Conservation (phyloP, 2,888 invertebrate species). For the Pristionchus exspectatus region DNA sequence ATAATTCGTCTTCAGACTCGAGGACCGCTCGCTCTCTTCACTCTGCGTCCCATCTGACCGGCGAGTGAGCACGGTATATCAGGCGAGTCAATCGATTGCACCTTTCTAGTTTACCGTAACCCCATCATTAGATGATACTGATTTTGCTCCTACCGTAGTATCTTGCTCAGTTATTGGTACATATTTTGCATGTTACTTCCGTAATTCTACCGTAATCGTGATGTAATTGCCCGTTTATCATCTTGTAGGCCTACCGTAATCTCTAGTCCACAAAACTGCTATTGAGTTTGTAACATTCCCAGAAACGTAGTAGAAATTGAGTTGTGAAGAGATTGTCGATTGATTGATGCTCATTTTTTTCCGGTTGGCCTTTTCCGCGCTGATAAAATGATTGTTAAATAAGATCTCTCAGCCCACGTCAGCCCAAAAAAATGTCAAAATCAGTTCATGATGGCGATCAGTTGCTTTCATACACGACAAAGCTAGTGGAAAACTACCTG, state of each 20-base stretch:
- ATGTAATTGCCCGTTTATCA: neutral
- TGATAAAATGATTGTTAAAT: neutral
- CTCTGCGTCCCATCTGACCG: too few species aligned
- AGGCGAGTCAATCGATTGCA: too few species aligned
- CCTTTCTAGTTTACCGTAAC: too few species aligned
- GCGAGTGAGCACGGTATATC: too few species aligned
- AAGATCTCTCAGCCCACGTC: too few species aligned
- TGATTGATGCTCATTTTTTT: neutral
- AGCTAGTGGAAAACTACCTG: too few species aligned
- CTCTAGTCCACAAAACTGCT: neutral
- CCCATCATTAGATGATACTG: neutral
- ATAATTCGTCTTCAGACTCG: too few species aligned
- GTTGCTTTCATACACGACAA: too few species aligned
- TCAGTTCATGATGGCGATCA: too few species aligned
- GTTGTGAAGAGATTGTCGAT: constrained; percentile 1
- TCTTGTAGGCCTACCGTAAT: neutral
- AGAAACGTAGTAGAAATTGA: neutral
- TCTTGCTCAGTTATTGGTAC: neutral
- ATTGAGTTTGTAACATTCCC: neutral
- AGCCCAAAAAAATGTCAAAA: too few species aligned
- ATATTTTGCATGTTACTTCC: neutral
- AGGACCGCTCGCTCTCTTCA: too few species aligned
- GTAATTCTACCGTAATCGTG: neutral
- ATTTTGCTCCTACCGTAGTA: neutral
- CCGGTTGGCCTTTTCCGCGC: neutral